Evolutionary conservation across 1,140 invertebrate species (phyloP).

Genomic region (Propsilocerus akamusi): DNA sequence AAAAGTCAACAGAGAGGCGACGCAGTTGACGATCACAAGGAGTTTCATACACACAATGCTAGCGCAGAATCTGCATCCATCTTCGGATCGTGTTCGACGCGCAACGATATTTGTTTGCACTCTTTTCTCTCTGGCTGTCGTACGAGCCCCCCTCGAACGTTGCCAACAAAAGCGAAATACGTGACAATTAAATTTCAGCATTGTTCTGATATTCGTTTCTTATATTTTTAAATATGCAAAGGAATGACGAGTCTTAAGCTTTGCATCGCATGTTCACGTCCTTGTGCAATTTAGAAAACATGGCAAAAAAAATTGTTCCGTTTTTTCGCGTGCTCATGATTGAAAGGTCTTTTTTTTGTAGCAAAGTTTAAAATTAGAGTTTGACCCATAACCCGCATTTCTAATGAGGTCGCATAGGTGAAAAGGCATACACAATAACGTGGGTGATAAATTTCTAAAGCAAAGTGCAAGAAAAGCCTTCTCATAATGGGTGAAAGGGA

Average conservation of each 20-base stretch:
- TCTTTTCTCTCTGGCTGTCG: background rate
- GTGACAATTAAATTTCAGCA: background rate
- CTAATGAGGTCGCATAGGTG: background rate
- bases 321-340: background rate
- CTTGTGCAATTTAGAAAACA: background rate
- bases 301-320: no score
- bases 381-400: slow-evolving; percentile 1
- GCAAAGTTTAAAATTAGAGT: background rate
- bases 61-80: background rate
- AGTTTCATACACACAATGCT: background rate
- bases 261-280: background rate
- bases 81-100: background rate
- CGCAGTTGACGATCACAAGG: background rate
- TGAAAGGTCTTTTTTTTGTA: background rate
- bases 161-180: background rate
- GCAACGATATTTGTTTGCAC: background rate
- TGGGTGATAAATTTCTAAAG: background rate
- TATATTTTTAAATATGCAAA: no score
- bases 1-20: background rate
- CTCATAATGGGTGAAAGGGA: background rate
- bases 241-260: background rate
- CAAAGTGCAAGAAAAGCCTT: no score
- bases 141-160: no score
- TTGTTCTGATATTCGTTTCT: no score
- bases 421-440: background rate